A percentile compares a stretch with the other conserved stretches of the same genome.
Evolutionary conservation across 2,888 invertebrate genomes (phyloP).

Genomic region (Stenotaenia linearis): DNA sequence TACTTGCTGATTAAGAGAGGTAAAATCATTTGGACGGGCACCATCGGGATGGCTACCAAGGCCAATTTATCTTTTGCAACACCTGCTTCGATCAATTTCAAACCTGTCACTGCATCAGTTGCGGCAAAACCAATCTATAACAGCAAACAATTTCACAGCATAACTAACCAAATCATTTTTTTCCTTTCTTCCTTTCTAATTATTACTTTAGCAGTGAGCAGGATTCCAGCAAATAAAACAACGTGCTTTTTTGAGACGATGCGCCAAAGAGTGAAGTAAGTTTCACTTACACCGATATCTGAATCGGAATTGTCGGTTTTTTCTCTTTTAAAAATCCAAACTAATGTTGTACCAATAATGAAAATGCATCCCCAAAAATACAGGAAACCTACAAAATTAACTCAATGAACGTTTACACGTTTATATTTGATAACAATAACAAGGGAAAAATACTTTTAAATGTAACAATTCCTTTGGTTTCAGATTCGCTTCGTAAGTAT

Average conservation of each 20-base stretch:
- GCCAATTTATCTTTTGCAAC: conserved; percentile 93
- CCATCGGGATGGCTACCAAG: conserved; percentile 82
- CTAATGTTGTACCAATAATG: conserved; percentile 78
- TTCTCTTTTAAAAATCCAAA: conserved; percentile 83
- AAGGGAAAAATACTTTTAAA: conserved; percentile 34
- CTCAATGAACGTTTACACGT: too few species aligned
- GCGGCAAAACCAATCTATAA: conserved; percentile 94
- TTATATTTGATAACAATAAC: too few species aligned
- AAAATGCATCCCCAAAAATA: conserved; percentile 94
- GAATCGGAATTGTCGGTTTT: conserved; percentile 50
- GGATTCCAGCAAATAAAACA: conserved; percentile 66
- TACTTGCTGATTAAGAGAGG: conserved; percentile 78
- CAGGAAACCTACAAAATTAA: conserved; percentile 84
- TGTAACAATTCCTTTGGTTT: conserved; percentile 56
- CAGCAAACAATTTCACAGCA: too few species aligned
- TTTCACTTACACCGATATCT: conserved; percentile 56
- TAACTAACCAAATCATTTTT: too few species aligned
- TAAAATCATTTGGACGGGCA: conserved; percentile 87
- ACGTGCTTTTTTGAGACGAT: conserved; percentile 80
- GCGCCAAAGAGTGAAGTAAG: conserved; percentile 74
- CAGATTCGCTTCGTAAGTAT: conserved; percentile 70
- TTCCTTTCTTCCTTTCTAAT: too few species aligned
- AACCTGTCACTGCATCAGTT: conserved; percentile 85
- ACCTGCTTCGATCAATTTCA: conserved; percentile 93
- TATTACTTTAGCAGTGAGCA: conserved; percentile 87